phyloP scores from a whole-genome alignment of 2,113 vertebrate genomes.

The Ctenomys sociabilis region DNA sequence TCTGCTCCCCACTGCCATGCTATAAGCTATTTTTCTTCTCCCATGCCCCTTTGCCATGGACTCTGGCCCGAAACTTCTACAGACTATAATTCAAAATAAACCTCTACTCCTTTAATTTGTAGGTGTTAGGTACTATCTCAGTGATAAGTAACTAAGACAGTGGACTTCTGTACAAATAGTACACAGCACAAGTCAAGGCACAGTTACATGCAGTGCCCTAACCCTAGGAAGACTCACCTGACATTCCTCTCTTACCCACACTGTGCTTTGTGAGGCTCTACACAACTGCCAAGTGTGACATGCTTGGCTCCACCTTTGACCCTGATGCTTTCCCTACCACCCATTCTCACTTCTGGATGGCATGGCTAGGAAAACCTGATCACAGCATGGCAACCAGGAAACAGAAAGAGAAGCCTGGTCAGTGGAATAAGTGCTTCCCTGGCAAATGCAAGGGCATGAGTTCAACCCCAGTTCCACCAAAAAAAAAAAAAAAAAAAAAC shows the following conservation, averaged over 20 bases:
- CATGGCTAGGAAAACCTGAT: background rate
- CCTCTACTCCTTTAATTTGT: background rate
- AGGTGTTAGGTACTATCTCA: background rate
- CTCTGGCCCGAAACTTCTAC: background rate
- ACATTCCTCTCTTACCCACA: background rate
- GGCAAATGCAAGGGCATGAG: too few species aligned
- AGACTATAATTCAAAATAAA: background rate
- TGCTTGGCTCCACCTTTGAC: background rate
- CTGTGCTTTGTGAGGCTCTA: rapidly evolving
- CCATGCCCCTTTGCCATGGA: background rate
- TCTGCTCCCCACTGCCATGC: background rate
- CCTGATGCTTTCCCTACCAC: background rate
- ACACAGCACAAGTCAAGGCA: rapidly evolving
- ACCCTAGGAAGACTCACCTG: rapidly evolving
- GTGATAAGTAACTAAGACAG: background rate
- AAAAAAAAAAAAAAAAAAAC: too few species aligned
- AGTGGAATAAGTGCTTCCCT: too few species aligned
- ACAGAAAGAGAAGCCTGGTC: background rate
- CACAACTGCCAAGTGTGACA: rapidly evolving
- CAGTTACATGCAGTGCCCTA: rapidly evolving
- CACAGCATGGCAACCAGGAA: background rate
- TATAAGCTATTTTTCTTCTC: background rate
- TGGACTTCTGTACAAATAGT: rapidly evolving
- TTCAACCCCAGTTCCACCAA: too few species aligned
- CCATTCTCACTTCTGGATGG: background rate